Percentiles rank a stretch among this genome's conserved stretches.
These are phyloP conservation scores for Mus minutoides DNA, from an alignment of 2,797 vertebrate species.

Conservation along the genomic window DNA sequence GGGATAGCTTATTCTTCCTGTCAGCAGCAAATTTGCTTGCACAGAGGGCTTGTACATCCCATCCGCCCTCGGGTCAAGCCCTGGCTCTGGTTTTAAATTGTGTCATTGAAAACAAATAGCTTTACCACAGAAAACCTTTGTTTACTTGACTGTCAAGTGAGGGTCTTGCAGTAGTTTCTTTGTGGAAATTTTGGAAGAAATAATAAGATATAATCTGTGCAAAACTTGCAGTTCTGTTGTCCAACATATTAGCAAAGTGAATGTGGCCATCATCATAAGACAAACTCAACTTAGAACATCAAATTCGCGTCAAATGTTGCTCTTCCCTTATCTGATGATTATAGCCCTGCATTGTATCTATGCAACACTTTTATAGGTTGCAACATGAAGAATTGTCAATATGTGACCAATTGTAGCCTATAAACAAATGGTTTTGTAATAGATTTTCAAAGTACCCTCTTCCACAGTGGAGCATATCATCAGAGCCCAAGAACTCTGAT, in stretches of 20 bases:
- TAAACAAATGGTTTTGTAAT: neutral
- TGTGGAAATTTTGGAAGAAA: neutral
- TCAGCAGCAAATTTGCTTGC: neutral
- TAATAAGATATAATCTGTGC: neutral
- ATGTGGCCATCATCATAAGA: neutral
- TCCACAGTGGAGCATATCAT: neutral
- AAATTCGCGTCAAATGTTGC: neutral
- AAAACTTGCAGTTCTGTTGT: neutral
- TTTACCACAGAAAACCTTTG: neutral
- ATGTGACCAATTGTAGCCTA: neutral
- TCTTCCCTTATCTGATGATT: neutral
- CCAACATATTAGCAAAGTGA: neutral
- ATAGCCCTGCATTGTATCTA: neutral
- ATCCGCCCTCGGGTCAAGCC: neutral
- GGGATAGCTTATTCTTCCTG: neutral
- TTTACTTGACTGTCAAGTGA: slow-evolving; percentile 40
- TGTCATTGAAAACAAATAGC: neutral
- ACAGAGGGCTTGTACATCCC: neutral
- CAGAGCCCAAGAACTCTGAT: neutral
- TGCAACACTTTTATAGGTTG: neutral
- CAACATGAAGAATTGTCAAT: neutral
- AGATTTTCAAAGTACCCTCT: neutral
- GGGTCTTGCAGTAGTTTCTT: neutral
- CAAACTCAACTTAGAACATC: neutral
- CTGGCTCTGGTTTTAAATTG: neutral